phyloP scores from a whole-genome alignment of 1,140 invertebrate species.

The Coboldia fuscipes region DNA sequence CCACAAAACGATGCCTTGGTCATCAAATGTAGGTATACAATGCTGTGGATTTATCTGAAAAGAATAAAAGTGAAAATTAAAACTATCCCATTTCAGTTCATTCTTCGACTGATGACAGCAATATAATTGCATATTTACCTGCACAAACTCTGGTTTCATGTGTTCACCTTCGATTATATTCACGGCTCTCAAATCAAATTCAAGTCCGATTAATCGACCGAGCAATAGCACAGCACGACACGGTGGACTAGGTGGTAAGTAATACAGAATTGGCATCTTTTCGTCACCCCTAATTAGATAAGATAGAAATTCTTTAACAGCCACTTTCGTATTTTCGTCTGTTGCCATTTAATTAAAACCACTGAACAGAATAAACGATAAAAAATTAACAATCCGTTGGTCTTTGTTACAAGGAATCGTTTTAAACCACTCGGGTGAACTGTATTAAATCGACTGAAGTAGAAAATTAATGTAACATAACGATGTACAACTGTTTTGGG shows the following conservation, averaged over 20 bases:
- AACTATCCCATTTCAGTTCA: background rate
- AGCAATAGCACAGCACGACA: slow-evolving; percentile 28
- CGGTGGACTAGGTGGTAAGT: slow-evolving; percentile 27
- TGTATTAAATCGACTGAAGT: too few relatives aligned
- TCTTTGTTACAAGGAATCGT: background rate
- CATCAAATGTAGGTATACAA: slow-evolving; percentile 43
- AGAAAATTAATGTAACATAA: too few relatives aligned
- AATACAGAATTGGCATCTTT: slow-evolving; percentile 35
- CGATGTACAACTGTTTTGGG: too few relatives aligned
- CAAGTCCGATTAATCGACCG: slow-evolving; percentile 27
- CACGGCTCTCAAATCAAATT: slow-evolving; percentile 26
- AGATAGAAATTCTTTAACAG: slow-evolving; percentile 20
- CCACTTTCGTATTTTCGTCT: background rate
- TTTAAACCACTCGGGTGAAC: too few relatives aligned
- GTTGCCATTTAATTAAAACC: too few relatives aligned
- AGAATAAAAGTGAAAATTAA: background rate
- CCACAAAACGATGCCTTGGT: slow-evolving; percentile 35
- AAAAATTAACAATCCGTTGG: background rate
- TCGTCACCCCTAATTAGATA: slow-evolving; percentile 19
- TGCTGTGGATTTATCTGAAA: slow-evolving; percentile 37
- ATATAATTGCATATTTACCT: slow-evolving; percentile 19
- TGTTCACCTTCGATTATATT: slow-evolving; percentile 29
- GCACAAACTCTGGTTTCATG: slow-evolving; percentile 23
- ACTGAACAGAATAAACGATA: too few relatives aligned
- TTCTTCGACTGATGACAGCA: too few relatives aligned